These are phyloP conservation scores for Pteria penguin DNA, from an alignment of 2,888 invertebrate genomes.

Conservation along the genomic window DNA sequence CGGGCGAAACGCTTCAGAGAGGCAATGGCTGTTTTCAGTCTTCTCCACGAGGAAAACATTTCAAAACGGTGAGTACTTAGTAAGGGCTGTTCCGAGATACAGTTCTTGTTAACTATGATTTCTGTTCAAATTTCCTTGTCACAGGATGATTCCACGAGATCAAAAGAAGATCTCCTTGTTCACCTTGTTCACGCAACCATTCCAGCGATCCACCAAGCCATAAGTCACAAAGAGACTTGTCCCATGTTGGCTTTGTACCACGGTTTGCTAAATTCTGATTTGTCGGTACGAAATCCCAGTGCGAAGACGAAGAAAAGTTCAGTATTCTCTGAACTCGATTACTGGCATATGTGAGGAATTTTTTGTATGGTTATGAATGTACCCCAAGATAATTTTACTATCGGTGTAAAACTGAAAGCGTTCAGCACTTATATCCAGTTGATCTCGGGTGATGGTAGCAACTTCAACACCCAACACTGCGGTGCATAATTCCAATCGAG, in stretches of 20 bases:
- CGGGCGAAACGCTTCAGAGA: not conserved
- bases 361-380: slow-evolving; percentile 40
- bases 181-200: not conserved
- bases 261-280: slow-evolving; percentile 42
- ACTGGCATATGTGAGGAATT: slow-evolving; percentile 49
- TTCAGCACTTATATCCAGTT: slow-evolving; percentile 29
- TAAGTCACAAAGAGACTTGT: not conserved
- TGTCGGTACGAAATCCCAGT: slow-evolving; percentile 46
- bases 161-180: not conserved
- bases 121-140: slow-evolving; percentile 36
- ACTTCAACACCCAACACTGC: slow-evolving; percentile 51
- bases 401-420: slow-evolving; percentile 41
- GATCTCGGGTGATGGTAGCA: slow-evolving; percentile 12
- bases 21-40: slow-evolving; percentile 27
- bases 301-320: slow-evolving; percentile 18
- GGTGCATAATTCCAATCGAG: slow-evolving; percentile 48
- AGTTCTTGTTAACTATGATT: not conserved
- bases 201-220: slow-evolving; percentile 42
- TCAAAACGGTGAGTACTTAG: slow-evolving; percentile 33
- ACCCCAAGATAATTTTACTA: slow-evolving; percentile 48
- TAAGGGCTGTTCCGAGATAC: not conserved
- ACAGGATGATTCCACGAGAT: slow-evolving; percentile 22
- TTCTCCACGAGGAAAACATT: slow-evolving; percentile 44
- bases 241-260: slow-evolving; percentile 32
- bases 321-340: slow-evolving; percentile 44